These are phyloP conservation scores for Tinea trinotella DNA, from an alignment of 2,888 invertebrate genomes.

Conservation along the genomic window DNA sequence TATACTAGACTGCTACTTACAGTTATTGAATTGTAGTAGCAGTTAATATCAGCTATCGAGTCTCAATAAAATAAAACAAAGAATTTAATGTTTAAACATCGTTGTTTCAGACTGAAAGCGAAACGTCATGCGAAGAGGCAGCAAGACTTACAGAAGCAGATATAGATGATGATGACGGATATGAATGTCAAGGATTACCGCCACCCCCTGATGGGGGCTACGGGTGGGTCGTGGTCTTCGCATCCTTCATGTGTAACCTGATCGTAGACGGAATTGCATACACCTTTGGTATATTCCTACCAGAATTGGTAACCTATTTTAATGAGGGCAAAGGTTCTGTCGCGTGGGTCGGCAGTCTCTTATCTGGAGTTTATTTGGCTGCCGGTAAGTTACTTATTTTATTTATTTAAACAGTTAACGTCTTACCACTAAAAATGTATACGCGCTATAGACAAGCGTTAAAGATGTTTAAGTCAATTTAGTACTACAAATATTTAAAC, in stretches of 20 bases:
- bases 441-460: too few species aligned
- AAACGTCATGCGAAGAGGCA: conserved; percentile 88
- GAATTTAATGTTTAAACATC: too few species aligned
- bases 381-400: conserved; percentile 86
- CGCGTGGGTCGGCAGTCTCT: conserved; percentile 94
- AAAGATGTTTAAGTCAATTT: too few species aligned
- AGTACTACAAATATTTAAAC: too few species aligned
- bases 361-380: conserved; percentile 95
- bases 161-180: conserved; percentile 74
- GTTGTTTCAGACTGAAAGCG: conserved; percentile 85
- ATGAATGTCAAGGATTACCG: conserved; percentile 83
- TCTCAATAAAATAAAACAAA: too few species aligned
- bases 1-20: too few species aligned
- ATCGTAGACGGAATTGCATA: conserved; percentile 99
- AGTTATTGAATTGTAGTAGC: too few species aligned
- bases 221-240: conserved; percentile 95
- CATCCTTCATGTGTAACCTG: conserved; percentile 97
- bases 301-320: conserved; percentile 85
- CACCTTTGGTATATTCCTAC: conserved; percentile 95
- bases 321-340: conserved; percentile 89
- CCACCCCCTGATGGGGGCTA: conserved; percentile 94
- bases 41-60: too few species aligned
- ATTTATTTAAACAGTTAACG: too few species aligned
- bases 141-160: conserved; percentile 81
- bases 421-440: too few species aligned